These are phyloP conservation scores for Leptinotarsa defecta DNA, from an alignment of 1,140 invertebrate genomes.

Conservation along the genomic window DNA sequence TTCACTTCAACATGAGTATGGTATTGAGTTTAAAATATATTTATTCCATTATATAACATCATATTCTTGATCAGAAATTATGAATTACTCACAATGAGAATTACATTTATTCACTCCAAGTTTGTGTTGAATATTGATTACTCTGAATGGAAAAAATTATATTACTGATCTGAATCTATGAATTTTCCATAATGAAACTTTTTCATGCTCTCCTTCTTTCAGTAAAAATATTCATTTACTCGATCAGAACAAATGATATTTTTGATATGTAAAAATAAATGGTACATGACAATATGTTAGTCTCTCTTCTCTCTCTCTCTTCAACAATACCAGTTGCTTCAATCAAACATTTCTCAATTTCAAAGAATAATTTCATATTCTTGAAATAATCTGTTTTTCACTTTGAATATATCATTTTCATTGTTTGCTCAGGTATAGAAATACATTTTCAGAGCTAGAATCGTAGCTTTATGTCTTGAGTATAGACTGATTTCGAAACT, in stretches of 20 bases:
- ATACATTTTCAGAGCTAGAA: neutral
- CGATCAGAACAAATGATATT: conserved; percentile 8
- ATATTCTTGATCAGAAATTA: no score
- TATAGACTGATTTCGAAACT: no score
- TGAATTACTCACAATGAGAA: no score
- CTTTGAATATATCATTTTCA: neutral
- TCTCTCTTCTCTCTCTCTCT: neutral
- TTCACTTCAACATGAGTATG: neutral
- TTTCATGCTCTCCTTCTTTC: neutral
- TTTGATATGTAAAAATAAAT: conserved; percentile 4
- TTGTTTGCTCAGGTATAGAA: neutral
- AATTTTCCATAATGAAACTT: neutral
- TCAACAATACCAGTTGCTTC: conserved; percentile 13
- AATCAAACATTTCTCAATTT: neutral
- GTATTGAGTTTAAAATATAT: no score
- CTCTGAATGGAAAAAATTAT: neutral
- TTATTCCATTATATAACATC: no score
- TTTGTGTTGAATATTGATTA: conserved; percentile 10
- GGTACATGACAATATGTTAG: neutral
- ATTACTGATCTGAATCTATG: no score
- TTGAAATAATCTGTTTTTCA: neutral
- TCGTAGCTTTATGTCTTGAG: neutral
- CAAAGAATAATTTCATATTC: neutral
- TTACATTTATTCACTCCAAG: no score
- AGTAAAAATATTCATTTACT: conserved; percentile 9